Conservation (phyloP, 2,888 invertebrate species). For the Drosophila mulleri region DNA sequence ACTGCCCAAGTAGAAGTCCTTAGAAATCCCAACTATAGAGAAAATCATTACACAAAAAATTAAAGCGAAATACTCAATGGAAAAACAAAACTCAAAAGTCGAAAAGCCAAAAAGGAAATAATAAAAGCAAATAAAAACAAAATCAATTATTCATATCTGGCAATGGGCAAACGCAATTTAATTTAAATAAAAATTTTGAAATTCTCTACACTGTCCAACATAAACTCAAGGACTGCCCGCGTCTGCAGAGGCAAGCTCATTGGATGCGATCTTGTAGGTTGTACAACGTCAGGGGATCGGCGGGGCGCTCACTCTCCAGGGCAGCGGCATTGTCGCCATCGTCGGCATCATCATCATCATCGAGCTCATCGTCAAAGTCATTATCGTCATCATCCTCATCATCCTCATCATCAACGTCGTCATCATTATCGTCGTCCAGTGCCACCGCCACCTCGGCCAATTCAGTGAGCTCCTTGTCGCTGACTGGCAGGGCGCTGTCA, state of each 20-base stretch:
- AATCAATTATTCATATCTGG: neutral
- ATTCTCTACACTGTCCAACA: slow-evolving; percentile 1
- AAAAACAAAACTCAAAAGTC: no score
- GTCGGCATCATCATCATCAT: neutral
- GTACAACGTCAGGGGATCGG: slow-evolving; percentile 17
- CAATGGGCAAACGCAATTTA: neutral
- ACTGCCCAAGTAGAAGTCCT: neutral
- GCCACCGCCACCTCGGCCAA: slow-evolving; percentile 28
- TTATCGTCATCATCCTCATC: slow-evolving; percentile 23
- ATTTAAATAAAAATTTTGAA: slow-evolving; percentile 31
- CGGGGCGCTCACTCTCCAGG: neutral
- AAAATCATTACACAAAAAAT: no score
- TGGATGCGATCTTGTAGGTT: slow-evolving; percentile 10
- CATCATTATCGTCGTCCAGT: slow-evolving; percentile 13
- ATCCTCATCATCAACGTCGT: slow-evolving; percentile 22
- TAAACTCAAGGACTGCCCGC: neutral
- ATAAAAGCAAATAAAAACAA: neutral
- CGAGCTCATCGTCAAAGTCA: neutral
- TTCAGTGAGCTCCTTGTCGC: slow-evolving; percentile 46
- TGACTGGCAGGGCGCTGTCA: slow-evolving; percentile 59
- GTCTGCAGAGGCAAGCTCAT: neutral
- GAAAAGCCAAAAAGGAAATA: no score
- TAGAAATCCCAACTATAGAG: no score
- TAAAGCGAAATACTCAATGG: no score
- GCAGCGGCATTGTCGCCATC: neutral